Evolutionary conservation across 2,797 vertebrate genomes (phyloP).

Genomic region (Sebastes nivosus): DNA sequence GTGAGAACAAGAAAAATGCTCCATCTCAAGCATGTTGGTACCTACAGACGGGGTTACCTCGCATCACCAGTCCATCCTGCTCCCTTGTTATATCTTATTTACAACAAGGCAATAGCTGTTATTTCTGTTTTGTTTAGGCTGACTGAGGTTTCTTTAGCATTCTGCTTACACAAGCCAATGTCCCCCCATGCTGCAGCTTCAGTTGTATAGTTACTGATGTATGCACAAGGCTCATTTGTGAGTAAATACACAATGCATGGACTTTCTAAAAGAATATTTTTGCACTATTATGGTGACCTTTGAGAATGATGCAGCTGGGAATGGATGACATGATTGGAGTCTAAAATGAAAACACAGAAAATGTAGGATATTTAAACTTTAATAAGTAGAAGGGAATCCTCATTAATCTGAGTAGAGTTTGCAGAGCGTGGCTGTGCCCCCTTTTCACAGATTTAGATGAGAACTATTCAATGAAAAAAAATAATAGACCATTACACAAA

Average conservation of each 20-base stretch:
- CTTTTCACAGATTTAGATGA: background rate
- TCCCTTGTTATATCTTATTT: background rate
- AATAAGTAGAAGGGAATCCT: background rate
- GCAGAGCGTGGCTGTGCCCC: background rate
- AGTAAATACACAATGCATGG: conserved; percentile 39
- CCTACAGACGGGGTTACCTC: background rate
- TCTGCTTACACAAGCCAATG: background rate
- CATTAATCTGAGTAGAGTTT: background rate
- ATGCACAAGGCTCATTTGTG: conserved; percentile 37
- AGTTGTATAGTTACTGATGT: conserved; percentile 26
- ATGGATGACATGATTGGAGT: background rate
- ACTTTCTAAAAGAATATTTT: conserved; percentile 45
- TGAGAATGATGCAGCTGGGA: background rate
- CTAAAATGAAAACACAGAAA: background rate
- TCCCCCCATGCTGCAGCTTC: conserved; percentile 37
- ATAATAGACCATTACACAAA: background rate
- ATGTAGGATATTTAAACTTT: background rate
- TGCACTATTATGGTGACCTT: conserved; percentile 45
- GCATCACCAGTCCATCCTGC: background rate
- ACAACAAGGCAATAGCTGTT: background rate
- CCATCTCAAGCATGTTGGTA: background rate
- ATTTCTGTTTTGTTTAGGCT: background rate
- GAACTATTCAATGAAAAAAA: background rate
- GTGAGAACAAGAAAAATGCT: background rate
- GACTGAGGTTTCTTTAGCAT: background rate